phyloP scores from a whole-genome alignment of 2,888 invertebrate species.

The Adelphocoris suturalis region DNA sequence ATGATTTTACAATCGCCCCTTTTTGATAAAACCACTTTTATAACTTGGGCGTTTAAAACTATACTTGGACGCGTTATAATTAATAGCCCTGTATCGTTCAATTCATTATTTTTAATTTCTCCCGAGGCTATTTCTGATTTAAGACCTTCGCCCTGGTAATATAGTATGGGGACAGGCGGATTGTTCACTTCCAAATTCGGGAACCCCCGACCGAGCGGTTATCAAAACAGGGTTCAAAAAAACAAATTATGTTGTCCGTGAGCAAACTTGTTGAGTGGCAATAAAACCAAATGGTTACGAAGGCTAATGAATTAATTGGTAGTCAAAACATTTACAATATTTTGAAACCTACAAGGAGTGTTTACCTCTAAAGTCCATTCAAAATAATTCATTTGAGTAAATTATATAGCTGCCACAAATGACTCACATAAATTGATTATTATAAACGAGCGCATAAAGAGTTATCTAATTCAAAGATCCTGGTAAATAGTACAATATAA shows the following conservation, averaged over 20 bases:
- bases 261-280: not conserved
- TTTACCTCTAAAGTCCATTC: too few species aligned
- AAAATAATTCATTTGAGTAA: too few species aligned
- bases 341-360: too few species aligned
- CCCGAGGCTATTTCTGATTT: not conserved
- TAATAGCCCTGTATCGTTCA: not conserved
- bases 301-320: not conserved
- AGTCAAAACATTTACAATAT: too few species aligned
- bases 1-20: too few species aligned
- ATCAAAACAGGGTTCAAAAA: constrained; percentile 39
- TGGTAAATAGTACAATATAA: too few species aligned
- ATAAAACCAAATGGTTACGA: not conserved
- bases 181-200: not conserved
- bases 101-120: constrained; percentile 1
- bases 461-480: too few species aligned
- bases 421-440: too few species aligned
- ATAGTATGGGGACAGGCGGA: not conserved
- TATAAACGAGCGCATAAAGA: too few species aligned
- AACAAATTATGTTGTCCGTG: constrained; percentile 45
- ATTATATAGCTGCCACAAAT: too few species aligned
- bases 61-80: not conserved
- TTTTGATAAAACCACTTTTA: too few species aligned
- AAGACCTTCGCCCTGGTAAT: not conserved
- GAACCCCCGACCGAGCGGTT: not conserved
- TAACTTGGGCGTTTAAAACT: not conserved